A percentile compares a stretch with the other conserved stretches of the same genome.
phyloP scores from a whole-genome alignment of 2,888 invertebrate genomes.

The Pegoplata infirma region DNA sequence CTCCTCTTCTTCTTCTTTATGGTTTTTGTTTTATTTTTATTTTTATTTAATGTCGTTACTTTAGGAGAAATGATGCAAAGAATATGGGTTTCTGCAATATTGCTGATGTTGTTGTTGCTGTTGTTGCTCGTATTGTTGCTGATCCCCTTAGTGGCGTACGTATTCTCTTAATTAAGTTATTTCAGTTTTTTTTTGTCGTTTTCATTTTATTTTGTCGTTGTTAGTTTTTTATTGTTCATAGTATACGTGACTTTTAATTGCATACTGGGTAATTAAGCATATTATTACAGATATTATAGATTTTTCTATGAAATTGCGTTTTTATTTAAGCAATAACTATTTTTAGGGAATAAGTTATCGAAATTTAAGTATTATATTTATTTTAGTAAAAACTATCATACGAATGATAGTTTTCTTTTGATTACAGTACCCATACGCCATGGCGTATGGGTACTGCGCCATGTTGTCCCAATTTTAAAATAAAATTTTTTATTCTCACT shows the following conservation, averaged over 20 bases:
- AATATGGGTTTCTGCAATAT: neutral
- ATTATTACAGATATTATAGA: constrained; percentile 2
- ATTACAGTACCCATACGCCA: too few species aligned
- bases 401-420: too few species aligned
- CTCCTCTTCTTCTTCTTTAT: neutral
- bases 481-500: too few species aligned
- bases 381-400: too few species aligned
- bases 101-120: constrained; percentile 9
- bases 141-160: neutral
- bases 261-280: constrained; percentile 24
- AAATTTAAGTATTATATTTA: too few species aligned
- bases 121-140: constrained; percentile 2
- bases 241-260: constrained; percentile 29
- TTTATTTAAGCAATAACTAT: neutral
- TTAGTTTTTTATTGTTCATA: constrained; percentile 15
- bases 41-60: constrained; percentile 37
- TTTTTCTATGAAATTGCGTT: neutral
- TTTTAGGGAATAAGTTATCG: too few species aligned
- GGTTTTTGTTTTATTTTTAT: neutral
- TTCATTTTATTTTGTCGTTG: constrained; percentile 5
- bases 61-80: neutral
- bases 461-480: too few species aligned
- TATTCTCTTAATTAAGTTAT: constrained; percentile 12
- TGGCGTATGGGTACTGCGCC: too few species aligned
- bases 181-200: constrained; percentile 30